phyloP scores from a whole-genome alignment of 2,113 vertebrate species.

The Turnix velox region DNA sequence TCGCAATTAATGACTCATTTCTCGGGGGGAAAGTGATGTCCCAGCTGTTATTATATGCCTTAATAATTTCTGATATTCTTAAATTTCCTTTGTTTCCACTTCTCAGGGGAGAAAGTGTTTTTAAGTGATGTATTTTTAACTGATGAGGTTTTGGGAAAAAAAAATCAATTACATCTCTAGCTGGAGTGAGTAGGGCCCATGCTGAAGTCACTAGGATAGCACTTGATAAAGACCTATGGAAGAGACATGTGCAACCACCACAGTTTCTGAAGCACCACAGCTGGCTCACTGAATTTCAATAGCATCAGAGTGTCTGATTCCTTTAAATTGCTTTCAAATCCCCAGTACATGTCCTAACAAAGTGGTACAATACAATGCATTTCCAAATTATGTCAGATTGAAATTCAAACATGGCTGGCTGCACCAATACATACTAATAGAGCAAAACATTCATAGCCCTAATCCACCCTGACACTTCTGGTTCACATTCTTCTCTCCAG shows the following conservation, averaged over 20 bases:
- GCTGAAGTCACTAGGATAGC: neutral
- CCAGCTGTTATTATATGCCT: too few relatives aligned
- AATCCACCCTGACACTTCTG: constrained; percentile 34
- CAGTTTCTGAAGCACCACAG: neutral
- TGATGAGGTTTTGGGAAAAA: neutral
- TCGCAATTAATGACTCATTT: neutral
- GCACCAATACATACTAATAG: constrained; percentile 20
- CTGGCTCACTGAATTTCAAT: neutral
- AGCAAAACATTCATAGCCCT: neutral
- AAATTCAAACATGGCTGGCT: constrained; percentile 28
- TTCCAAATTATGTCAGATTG: constrained; percentile 36
- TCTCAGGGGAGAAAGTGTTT: too few relatives aligned
- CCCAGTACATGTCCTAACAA: neutral
- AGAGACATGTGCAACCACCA: neutral
- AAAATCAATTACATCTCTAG: neutral
- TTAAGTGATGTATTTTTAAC: too few relatives aligned
- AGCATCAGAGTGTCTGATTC: neutral
- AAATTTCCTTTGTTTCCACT: too few relatives aligned
- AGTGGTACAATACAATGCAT: neutral
- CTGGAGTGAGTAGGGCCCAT: neutral
- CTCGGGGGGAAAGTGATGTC: too few relatives aligned
- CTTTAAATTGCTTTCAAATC: neutral
- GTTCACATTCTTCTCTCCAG: constrained; percentile 27
- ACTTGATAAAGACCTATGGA: neutral
- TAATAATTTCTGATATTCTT: too few relatives aligned